Percentiles rank a stretch among this genome's conserved stretches.
phyloP scores from a whole-genome alignment of 2,888 invertebrate genomes.

The Latheticus oryzae region DNA sequence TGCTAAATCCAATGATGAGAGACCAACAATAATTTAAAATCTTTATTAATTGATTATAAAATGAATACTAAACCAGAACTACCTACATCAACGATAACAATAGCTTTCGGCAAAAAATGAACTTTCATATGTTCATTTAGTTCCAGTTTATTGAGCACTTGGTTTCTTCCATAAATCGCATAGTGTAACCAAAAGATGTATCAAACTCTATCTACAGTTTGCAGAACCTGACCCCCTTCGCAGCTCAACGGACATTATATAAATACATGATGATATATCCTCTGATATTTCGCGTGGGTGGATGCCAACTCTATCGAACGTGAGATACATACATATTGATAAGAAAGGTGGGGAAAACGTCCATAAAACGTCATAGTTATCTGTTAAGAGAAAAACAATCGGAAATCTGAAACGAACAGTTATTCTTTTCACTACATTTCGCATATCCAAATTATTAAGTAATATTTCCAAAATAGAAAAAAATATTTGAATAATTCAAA shows the following conservation, averaged over 20 bases:
- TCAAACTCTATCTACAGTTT: slow-evolving; percentile 58
- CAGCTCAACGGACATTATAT: slow-evolving; percentile 56
- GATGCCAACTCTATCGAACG: slow-evolving; percentile 60
- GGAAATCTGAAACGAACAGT: slow-evolving; percentile 16
- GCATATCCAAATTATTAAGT: slow-evolving; percentile 20
- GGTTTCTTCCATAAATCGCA: slow-evolving; percentile 54
- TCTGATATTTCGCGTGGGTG: slow-evolving; percentile 58
- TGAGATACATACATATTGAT: slow-evolving; percentile 59
- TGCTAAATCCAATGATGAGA: too few species aligned
- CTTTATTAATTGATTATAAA: too few species aligned
- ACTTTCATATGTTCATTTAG: slow-evolving; percentile 58
- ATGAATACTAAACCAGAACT: slow-evolving; percentile 53
- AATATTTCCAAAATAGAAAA: too few species aligned
- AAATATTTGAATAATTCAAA: too few species aligned
- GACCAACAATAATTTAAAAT: too few species aligned
- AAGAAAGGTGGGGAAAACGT: slow-evolving; percentile 56
- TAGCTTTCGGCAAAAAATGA: slow-evolving; percentile 57
- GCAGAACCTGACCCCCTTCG: slow-evolving; percentile 56
- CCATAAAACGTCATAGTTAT: slow-evolving; percentile 56
- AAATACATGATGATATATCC: slow-evolving; percentile 60
- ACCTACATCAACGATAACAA: slow-evolving; percentile 49
- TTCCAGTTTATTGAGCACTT: slow-evolving; percentile 59
- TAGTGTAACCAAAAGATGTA: slow-evolving; percentile 56
- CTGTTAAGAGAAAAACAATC: slow-evolving; percentile 41
- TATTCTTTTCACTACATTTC: slow-evolving; percentile 32